Evolutionary conservation across 2,888 invertebrate species (phyloP), one percentile per base, ranked within the genome.

Genomic region (Eumacrocentrus americanus): DNA sequence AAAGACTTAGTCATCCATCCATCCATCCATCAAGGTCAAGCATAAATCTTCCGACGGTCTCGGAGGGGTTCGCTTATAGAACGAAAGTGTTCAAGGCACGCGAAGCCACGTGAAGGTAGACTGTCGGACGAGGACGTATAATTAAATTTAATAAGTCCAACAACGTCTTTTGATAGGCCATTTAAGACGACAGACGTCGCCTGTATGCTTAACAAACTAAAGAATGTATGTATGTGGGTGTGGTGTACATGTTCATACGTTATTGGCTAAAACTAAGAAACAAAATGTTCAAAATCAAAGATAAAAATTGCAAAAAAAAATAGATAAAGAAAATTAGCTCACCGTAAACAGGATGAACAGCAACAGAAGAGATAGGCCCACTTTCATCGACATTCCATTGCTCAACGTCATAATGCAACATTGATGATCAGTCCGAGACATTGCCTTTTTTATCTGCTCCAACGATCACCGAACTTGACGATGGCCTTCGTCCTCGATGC

Each of bases 101-200:
- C 29, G 61, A 62, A 65, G 67, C 62, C 62, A 58, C n/a, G n/a
- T 58, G 44, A 47, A 58, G 52, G 52, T 52, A 58, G 59, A 40
- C 55, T 51, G 58, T 42, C 51, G 48, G 38, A 50, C 48, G 61
- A 50, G 53, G 63, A 53, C 63, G 57, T 61, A 66, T 71, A 72
- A 74, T 73, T 73, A 69, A 72, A 72, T 73, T 70, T 63, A 72
- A 72, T 70, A 67, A 69, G 62, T 22, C 54, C 46, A 47, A 37
- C 58, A 58, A 51, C 61, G 58, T 65, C 62, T 63, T 57, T 58
- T 65, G 66, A 66, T 67, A 72, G 66, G 66, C 67, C 69, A 68
- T 70, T 65, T n/a, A 54, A 29, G n/a, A 12, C 38, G 12, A 25
- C 29, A 51, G 18, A 34, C 37, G 35, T n/a, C 18, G 18, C 4